A percentile compares a stretch with the other conserved stretches of the same genome.
phyloP scores from a whole-genome alignment of 2,113 vertebrate genomes.

The Prochilodus magdalenae region DNA sequence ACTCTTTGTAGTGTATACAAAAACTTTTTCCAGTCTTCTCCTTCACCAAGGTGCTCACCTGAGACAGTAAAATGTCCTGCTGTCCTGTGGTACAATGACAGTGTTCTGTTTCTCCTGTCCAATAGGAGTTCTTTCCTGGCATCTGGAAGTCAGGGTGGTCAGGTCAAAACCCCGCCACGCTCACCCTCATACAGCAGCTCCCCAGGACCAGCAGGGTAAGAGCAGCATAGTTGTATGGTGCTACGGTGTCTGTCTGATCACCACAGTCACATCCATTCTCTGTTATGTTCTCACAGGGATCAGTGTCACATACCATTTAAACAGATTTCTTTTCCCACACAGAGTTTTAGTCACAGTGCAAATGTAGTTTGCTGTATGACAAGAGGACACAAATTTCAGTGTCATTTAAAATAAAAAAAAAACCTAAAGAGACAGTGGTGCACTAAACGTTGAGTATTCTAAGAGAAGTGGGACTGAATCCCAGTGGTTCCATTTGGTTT shows the following conservation, averaged over 20 bases:
- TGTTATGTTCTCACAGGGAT: background rate
- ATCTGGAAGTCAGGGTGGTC: conserved; percentile 87
- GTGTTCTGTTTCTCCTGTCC: background rate
- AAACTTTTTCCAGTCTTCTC: background rate
- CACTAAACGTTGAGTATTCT: background rate
- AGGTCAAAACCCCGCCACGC: conserved; percentile 84
- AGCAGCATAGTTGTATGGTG: background rate
- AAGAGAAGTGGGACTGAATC: too few species aligned
- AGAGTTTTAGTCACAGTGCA: background rate
- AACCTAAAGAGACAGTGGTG: too few species aligned
- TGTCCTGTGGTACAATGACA: background rate
- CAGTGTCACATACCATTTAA: background rate
- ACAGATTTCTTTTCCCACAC: background rate
- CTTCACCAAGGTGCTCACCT: background rate
- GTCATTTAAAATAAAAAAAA: too few species aligned
- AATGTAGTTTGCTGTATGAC: background rate
- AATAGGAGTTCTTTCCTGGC: conserved; percentile 86
- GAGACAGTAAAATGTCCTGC: background rate
- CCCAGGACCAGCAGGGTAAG: conserved; percentile 87
- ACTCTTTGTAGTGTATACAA: background rate
- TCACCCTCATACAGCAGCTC: conserved; percentile 88
- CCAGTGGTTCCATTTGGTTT: background rate
- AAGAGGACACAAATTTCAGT: background rate
- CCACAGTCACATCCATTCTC: background rate
- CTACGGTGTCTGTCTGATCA: background rate